Evolutionary conservation across 2,797 vertebrate genomes (phyloP).

Genomic region (Sebastes oblongus): DNA sequence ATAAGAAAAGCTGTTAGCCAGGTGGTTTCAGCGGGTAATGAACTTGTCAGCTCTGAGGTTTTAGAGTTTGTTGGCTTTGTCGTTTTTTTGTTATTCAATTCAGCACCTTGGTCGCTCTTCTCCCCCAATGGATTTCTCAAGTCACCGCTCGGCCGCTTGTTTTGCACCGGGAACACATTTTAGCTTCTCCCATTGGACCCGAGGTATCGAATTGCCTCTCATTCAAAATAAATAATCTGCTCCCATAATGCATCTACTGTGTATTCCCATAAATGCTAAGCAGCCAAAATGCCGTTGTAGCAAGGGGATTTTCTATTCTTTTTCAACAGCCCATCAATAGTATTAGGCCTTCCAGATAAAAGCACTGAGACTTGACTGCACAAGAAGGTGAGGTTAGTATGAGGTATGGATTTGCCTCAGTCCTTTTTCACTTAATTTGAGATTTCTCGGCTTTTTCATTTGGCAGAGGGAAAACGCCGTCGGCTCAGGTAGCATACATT

Average conservation of each 20-base stretch:
- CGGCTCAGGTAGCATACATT: constrained; percentile 35
- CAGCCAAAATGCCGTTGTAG: constrained; percentile 68
- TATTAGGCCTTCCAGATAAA: constrained; percentile 66
- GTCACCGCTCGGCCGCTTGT: constrained; percentile 65
- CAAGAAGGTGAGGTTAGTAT: constrained; percentile 53
- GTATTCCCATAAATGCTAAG: constrained; percentile 77
- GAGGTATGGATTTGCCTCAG: constrained; percentile 58
- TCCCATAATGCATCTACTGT: constrained; percentile 66
- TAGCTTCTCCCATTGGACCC: constrained; percentile 70
- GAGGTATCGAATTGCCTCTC: constrained; percentile 74
- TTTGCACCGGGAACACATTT: constrained; percentile 77
- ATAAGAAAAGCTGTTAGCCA: constrained; percentile 72
- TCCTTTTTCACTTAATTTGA: constrained; percentile 57
- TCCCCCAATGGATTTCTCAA: constrained; percentile 70
- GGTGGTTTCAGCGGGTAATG: constrained; percentile 78
- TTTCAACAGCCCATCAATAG: constrained; percentile 67
- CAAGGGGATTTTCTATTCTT: constrained; percentile 62
- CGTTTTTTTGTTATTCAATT: constrained; percentile 78
- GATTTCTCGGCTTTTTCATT: constrained; percentile 59
- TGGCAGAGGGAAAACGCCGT: constrained; percentile 40
- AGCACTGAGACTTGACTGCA: constrained; percentile 60
- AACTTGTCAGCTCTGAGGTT: constrained; percentile 77
- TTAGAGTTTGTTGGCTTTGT: constrained; percentile 69
- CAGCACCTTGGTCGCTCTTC: constrained; percentile 64
- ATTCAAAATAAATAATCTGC: constrained; percentile 81